Percentiles rank a stretch among this genome's conserved stretches.
phyloP scores from a whole-genome alignment of 2,888 invertebrate genomes.

The Sesia apiformis region DNA sequence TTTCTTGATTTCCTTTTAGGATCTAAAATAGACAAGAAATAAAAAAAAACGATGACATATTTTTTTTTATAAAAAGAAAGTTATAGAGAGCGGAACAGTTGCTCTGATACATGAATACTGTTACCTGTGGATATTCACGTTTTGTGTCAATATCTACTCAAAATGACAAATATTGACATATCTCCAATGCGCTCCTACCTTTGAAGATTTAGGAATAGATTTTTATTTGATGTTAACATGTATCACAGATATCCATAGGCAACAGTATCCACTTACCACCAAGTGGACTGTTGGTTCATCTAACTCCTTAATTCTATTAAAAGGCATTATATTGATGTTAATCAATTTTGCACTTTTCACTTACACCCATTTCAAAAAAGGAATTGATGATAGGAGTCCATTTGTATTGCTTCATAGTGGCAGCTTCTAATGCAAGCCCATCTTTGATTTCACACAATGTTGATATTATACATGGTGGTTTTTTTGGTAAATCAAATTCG shows the following conservation, averaged over 20 bases:
- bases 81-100: background rate
- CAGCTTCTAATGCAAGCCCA: conserved; percentile 90
- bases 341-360: conserved; percentile 7
- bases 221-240: no score
- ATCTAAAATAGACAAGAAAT: conserved; percentile 57
- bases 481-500: conserved; percentile 74
- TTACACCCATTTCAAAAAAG: conserved; percentile 81
- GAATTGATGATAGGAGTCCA: conserved; percentile 86
- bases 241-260: no score
- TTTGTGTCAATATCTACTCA: no score
- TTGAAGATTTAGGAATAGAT: no score
- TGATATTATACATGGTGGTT: conserved; percentile 88
- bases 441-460: conserved; percentile 87
- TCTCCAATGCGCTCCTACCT: no score
- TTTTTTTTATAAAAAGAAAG: background rate
- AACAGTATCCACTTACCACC: no score
- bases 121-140: no score
- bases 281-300: background rate
- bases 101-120: no score
- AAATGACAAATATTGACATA: no score
- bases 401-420: conserved; percentile 91
- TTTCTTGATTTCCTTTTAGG: conserved; percentile 81
- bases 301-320: background rate
- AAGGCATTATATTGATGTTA: background rate
- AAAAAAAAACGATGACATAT: no score